These are phyloP conservation scores for Diarsia brunnea DNA, from an alignment of 2,888 invertebrate genomes.

Conservation along the genomic window DNA sequence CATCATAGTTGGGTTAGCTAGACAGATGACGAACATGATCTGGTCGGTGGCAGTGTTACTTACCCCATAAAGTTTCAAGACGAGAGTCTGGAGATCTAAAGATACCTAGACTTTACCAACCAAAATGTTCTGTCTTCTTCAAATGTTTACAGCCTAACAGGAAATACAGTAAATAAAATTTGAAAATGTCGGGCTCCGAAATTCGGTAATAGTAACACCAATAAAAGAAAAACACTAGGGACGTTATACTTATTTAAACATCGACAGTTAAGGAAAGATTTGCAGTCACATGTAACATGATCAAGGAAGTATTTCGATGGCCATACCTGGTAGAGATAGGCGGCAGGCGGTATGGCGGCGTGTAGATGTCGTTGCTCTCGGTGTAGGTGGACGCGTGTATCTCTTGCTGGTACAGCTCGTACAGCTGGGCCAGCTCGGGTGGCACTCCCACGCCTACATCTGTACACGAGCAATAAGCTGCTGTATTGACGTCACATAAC, in stretches of 20 bases:
- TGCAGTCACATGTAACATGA: not conserved
- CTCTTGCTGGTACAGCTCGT: conserved; percentile 96
- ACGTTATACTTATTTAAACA: not conserved
- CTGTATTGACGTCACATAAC: not conserved
- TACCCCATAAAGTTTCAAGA: not conserved
- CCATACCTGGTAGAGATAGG: conserved; percentile 92
- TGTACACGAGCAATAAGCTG: conserved; percentile 38
- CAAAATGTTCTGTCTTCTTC: not conserved
- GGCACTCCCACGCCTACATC: conserved; percentile 93
- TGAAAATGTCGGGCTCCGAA: not conserved
- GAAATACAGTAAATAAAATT: not conserved
- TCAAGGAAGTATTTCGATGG: not conserved
- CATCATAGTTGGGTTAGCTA: too few relatives aligned
- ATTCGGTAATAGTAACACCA: not conserved
- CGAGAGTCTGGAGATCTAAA: not conserved
- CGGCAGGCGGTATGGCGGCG: conserved; percentile 91
- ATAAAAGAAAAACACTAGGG: not conserved
- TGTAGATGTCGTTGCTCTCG: conserved; percentile 91
- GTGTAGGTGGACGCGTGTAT: conserved; percentile 95
- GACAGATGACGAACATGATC: too few relatives aligned
- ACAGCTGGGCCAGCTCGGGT: conserved; percentile 94
- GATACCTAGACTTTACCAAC: not conserved
- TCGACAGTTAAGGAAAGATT: conserved; percentile 1
- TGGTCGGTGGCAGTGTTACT: too few relatives aligned
- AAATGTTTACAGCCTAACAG: not conserved